phyloP scores from a whole-genome alignment of 1,140 invertebrate species.

The Drosophila pruinosa region DNA sequence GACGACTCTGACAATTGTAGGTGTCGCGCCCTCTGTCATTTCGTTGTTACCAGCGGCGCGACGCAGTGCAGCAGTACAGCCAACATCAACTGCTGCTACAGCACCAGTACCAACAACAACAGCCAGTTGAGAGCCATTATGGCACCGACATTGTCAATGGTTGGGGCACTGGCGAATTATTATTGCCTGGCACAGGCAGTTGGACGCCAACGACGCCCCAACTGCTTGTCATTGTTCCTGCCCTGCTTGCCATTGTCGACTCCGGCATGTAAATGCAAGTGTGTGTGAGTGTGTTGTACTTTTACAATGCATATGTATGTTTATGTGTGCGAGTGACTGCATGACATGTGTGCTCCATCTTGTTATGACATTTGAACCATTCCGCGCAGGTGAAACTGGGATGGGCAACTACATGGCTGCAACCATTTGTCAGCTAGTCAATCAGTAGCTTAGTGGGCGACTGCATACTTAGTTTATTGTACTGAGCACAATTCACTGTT shows the following conservation, averaged over 20 bases:
- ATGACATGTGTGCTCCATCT: slow-evolving; percentile 54
- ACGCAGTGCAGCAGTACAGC: slow-evolving; percentile 63
- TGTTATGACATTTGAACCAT: slow-evolving; percentile 63
- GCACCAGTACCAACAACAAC: too few relatives aligned
- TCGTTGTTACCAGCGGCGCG: slow-evolving; percentile 55
- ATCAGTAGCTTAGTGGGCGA: slow-evolving; percentile 32
- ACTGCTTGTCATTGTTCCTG: slow-evolving; percentile 40
- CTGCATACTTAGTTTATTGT: slow-evolving; percentile 15
- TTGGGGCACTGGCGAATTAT: slow-evolving; percentile 70
- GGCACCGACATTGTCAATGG: slow-evolving; percentile 75
- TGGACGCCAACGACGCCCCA: slow-evolving; percentile 39
- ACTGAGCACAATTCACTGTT: background rate
- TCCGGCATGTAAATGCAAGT: slow-evolving; percentile 30
- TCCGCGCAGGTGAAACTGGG: slow-evolving; percentile 56
- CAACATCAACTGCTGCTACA: slow-evolving; percentile 4
- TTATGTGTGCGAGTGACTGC: background rate
- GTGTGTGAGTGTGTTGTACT: background rate
- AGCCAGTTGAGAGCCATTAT: slow-evolving; percentile 67
- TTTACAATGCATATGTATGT: slow-evolving; percentile 5
- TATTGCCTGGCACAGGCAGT: slow-evolving; percentile 71
- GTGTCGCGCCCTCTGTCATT: slow-evolving; percentile 66
- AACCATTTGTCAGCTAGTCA: slow-evolving; percentile 61
- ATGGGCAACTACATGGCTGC: slow-evolving; percentile 34
- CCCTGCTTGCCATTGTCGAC: slow-evolving; percentile 21
- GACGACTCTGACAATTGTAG: slow-evolving; percentile 72